phyloP scores from a whole-genome alignment of 1,140 invertebrate species.

The Pogonomyrmex californicus region DNA sequence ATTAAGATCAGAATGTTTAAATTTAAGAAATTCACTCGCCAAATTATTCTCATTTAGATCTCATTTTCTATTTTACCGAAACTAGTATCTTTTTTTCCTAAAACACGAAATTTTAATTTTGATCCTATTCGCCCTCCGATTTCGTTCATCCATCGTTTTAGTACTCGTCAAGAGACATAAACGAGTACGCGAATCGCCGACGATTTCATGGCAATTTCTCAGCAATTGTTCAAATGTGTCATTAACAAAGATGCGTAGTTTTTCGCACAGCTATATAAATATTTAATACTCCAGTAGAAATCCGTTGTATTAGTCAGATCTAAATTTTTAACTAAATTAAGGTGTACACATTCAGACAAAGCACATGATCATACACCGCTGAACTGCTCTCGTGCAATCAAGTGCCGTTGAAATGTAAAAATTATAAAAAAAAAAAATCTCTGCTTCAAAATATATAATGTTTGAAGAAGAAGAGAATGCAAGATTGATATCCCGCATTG shows the following conservation, averaged over 20 bases:
- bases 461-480: not conserved
- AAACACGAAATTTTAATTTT: slow-evolving; percentile 5
- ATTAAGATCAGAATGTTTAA: slow-evolving; percentile 12
- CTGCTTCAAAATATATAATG: slow-evolving; percentile 20
- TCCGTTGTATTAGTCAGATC: slow-evolving; percentile 10
- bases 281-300: slow-evolving; percentile 49
- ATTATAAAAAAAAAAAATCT: slow-evolving; percentile 37
- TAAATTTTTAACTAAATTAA: slow-evolving; percentile 30
- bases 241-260: slow-evolving; percentile 32
- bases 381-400: slow-evolving; percentile 1
- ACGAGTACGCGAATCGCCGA: slow-evolving; percentile 20
- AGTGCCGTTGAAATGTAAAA: slow-evolving; percentile 36
- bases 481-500: not conserved
- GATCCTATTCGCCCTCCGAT: not conserved
- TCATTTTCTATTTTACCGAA: not conserved
- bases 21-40: not conserved
- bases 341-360: slow-evolving; percentile 16
- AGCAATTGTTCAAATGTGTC: slow-evolving; percentile 22
- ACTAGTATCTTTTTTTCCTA: not conserved
- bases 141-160: slow-evolving; percentile 29
- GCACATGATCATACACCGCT: not conserved
- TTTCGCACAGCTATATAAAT: slow-evolving; percentile 33
- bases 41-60: not conserved
- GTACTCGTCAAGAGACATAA: slow-evolving; percentile 18
- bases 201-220: slow-evolving; percentile 11